Conservation (phyloP, 1,140 invertebrate genomes). For the Monochamus saltuarius region DNA sequence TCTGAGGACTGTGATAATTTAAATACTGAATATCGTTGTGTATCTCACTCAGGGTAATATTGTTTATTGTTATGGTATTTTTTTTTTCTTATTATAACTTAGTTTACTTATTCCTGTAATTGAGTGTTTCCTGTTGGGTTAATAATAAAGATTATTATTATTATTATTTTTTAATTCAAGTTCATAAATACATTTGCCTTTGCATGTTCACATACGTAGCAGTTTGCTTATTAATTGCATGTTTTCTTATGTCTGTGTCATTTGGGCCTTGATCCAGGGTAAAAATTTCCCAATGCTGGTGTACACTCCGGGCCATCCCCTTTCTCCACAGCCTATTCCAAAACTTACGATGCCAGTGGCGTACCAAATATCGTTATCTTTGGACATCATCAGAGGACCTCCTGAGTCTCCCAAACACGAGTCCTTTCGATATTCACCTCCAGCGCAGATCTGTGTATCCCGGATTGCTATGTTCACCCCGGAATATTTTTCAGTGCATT, state of each 20-base stretch:
- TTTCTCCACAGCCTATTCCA: constrained; percentile 58
- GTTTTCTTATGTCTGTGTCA: background rate
- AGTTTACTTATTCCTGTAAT: no score
- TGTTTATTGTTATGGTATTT: no score
- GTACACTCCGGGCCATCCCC: constrained; percentile 61
- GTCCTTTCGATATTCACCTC: constrained; percentile 52
- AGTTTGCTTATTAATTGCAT: no score
- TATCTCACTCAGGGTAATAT: no score
- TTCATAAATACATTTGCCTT: no score
- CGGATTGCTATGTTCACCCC: constrained; percentile 24
- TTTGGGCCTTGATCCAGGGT: constrained; percentile 50
- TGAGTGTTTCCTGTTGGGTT: no score
- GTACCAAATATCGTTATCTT: constrained; percentile 13
- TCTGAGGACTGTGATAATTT: no score
- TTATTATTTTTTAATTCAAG: no score
- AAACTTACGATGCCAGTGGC: constrained; percentile 61
- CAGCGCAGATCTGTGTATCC: constrained; percentile 55
- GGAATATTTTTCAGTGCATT: constrained; percentile 46
- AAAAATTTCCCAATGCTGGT: constrained; percentile 59
- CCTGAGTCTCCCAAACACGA: constrained; percentile 62
- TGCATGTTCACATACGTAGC: no score
- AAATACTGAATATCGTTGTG: no score
- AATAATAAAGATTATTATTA: no score
- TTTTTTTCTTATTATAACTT: no score
- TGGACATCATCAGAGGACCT: constrained; percentile 58